A percentile compares a stretch with the other conserved stretches of the same genome.
Conservation (phyloP, 2,797 vertebrate species). For the Pseudomugil gertrudae region DNA sequence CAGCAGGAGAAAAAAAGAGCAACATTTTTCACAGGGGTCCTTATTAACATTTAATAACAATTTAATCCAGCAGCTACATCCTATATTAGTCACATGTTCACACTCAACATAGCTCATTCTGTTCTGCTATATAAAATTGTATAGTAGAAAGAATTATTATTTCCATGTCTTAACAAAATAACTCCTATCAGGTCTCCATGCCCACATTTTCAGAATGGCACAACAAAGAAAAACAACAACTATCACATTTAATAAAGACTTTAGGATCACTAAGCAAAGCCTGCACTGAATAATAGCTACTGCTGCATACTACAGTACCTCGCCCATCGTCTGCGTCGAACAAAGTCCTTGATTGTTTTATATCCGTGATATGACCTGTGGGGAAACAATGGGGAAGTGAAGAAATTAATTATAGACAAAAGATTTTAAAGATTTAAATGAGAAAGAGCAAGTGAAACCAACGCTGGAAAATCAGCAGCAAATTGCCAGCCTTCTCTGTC, state of each 20-base stretch:
- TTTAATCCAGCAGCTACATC: not conserved
- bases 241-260: not conserved
- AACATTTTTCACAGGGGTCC: too few species aligned
- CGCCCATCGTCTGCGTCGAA: constrained; percentile 95
- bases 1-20: not conserved
- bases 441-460: constrained; percentile 55
- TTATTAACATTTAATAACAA: too few species aligned
- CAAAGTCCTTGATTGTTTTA: constrained; percentile 98
- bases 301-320: constrained; percentile 81
- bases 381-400: constrained; percentile 26
- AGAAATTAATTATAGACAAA: constrained; percentile 22
- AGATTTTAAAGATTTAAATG: not conserved
- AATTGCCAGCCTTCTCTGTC: constrained; percentile 98
- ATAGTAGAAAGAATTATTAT: too few species aligned
- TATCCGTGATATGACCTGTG: constrained; percentile 92
- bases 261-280: constrained; percentile 20
- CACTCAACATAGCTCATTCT: not conserved
- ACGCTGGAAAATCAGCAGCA: constrained; percentile 96
- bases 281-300: constrained; percentile 3
- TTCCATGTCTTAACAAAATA: not conserved
- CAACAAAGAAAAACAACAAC: constrained; percentile 11
- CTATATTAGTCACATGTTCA: not conserved
- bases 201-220: not conserved
- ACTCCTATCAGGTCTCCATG: not conserved
- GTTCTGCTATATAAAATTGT: not conserved